Evolutionary conservation across 2,797 vertebrate genomes (phyloP).

Genomic region (Remorina albescens): DNA sequence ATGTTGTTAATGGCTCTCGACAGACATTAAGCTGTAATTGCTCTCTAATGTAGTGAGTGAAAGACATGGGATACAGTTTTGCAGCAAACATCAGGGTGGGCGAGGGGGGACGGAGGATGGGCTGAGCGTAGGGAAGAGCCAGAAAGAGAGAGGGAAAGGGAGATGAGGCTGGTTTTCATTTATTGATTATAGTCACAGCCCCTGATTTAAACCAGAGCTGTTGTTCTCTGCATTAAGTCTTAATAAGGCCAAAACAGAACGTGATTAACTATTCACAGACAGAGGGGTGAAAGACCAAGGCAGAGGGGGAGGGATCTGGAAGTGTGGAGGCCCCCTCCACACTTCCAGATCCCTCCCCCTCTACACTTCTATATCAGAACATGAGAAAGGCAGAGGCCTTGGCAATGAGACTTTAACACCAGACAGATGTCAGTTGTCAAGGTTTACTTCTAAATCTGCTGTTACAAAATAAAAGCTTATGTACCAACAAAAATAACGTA

Average conservation of each 20-base stretch:
- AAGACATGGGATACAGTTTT: slow-evolving; percentile 91
- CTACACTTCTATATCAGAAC: no score
- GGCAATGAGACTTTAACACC: slow-evolving; percentile 28
- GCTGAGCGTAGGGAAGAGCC: not conserved
- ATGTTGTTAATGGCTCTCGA: slow-evolving; percentile 94
- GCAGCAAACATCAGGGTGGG: slow-evolving; percentile 83
- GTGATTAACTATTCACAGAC: slow-evolving; percentile 45
- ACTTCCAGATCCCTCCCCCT: no score
- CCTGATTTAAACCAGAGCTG: slow-evolving; percentile 63
- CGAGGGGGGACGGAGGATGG: slow-evolving; percentile 22
- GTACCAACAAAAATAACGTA: slow-evolving; percentile 15
- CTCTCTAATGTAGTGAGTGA: slow-evolving; percentile 93
- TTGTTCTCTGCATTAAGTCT: slow-evolving; percentile 60
- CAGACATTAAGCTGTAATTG: slow-evolving; percentile 95
- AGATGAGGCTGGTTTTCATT: slow-evolving; percentile 43
- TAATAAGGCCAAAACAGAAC: slow-evolving; percentile 62
- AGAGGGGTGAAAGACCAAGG: slow-evolving; percentile 19
- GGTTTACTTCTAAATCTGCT: slow-evolving; percentile 35
- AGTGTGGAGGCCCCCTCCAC: no score
- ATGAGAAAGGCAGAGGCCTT: slow-evolving; percentile 13
- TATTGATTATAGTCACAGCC: slow-evolving; percentile 54
- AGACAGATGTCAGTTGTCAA: slow-evolving; percentile 34
- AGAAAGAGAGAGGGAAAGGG: not conserved
- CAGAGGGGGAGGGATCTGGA: not conserved
- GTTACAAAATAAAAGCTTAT: slow-evolving; percentile 24